Evolutionary conservation across 2,888 invertebrate genomes (phyloP), one percentile per base, ranked within the genome.

Genomic region (Azorinus chamasolen): DNA sequence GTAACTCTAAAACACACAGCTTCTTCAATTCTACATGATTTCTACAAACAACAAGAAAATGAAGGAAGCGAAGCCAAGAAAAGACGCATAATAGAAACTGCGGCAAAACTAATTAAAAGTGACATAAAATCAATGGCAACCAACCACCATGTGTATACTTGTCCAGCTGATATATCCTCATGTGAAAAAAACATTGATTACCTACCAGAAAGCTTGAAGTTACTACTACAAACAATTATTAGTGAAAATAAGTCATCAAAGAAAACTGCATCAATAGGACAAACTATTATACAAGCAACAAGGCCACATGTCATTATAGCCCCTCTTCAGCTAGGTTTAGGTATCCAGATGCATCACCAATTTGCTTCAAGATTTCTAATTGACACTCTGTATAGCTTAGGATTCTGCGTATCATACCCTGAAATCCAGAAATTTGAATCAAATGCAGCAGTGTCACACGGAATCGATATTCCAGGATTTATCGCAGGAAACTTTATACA

Each of bases 1-100:
- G 80, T 81, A 5, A 81, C 83, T 39, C 39, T 81, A 12, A 50
- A 62, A 27, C 66, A 25, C 22, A 83, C 72, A 59, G 80, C 83
- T 6, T n/a, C 55, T 43, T 54, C 58, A 24, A 64, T 84, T 4
- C 51, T 84, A 10, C 62, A 74, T 62, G 68, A 69, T 16, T 75
- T 65, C 37, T 63, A 70, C n/a, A 43, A 59, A n/a, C 41, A 51
- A 20, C 8, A 48, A 6, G 45, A 57, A 45, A 41, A 14, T 2
- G 39, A 55, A 3, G 32, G 48, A 3, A 5, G 46, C 14, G 61
- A 73, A 16, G 48, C 32, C 10, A 59, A 78, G 45, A 78, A 79
- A 45, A 16, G 24, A 0, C 46, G 22, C 57, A 59, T 62, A 16
- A 51, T 75, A 10, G 48, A 74, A 46, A 59, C 65, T 22, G 70